These are phyloP conservation scores for Erythrocercus mccallii DNA, from an alignment of 2,113 vertebrate species.

Conservation along the genomic window DNA sequence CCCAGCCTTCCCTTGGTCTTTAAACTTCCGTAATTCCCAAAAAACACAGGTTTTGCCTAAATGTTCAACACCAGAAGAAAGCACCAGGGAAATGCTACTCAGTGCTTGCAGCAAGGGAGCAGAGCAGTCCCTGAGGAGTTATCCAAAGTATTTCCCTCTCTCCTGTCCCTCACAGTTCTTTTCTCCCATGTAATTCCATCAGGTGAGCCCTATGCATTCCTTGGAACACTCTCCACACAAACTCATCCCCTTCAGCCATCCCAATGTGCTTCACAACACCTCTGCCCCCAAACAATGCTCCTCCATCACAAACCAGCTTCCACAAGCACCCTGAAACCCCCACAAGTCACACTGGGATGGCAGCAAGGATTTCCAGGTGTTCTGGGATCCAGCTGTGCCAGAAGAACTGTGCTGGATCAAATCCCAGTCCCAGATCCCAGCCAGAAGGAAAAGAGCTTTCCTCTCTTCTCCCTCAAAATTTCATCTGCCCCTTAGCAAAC, in stretches of 20 bases:
- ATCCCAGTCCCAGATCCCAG: neutral
- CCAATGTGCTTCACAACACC: accelerated
- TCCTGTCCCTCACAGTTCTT: neutral
- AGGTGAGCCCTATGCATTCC: neutral
- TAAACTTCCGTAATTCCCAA: accelerated
- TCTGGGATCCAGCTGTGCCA: neutral
- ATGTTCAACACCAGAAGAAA: accelerated
- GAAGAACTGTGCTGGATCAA: neutral
- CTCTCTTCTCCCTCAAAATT: neutral
- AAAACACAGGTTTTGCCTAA: neutral
- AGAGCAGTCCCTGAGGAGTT: neutral
- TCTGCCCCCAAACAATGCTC: accelerated
- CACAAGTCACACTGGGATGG: accelerated
- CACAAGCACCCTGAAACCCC: accelerated
- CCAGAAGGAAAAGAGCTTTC: neutral
- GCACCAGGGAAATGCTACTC: accelerated
- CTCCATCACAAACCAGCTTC: accelerated
- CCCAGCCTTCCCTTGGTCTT: too few species aligned
- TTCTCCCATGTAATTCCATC: accelerated
- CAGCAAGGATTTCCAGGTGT: accelerated
- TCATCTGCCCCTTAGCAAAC: accelerated
- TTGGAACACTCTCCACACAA: neutral
- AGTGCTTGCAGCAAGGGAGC: neutral
- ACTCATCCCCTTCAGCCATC: neutral
- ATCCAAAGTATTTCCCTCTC: neutral